Percentiles rank a stretch among this genome's conserved stretches.
These are phyloP conservation scores for Sigmodon hispidus DNA, from an alignment of 2,113 vertebrate genomes.

Conservation along the genomic window DNA sequence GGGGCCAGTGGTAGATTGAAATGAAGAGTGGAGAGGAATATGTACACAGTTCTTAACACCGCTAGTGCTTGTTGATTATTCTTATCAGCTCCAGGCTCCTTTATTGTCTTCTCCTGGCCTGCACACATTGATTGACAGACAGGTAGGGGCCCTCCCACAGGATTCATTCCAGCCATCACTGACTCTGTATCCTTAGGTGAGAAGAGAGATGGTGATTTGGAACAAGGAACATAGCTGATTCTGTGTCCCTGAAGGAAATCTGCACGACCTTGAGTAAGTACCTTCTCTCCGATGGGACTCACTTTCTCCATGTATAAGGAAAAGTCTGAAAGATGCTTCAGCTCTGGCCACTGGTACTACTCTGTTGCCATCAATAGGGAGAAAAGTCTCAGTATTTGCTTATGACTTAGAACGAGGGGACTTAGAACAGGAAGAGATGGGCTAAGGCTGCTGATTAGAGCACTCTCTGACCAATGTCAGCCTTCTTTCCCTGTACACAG, in stretches of 20 bases:
- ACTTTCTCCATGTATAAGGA: background rate
- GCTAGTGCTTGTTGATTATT: background rate
- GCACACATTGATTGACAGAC: background rate
- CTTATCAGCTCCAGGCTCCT: background rate
- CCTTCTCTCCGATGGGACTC: background rate
- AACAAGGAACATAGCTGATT: background rate
- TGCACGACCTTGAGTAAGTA: background rate
- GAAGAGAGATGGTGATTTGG: background rate
- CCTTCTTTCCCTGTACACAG: background rate
- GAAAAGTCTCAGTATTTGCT: background rate
- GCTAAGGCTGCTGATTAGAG: background rate
- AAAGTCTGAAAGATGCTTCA: background rate
- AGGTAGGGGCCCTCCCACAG: background rate
- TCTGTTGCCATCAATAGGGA: background rate
- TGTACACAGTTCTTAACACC: background rate
- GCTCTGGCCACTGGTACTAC: background rate
- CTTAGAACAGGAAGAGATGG: background rate
- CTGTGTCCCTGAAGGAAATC: background rate
- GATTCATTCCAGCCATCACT: no score
- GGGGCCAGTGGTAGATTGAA: background rate
- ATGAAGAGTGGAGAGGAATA: background rate
- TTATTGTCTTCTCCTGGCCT: background rate
- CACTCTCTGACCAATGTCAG: background rate
- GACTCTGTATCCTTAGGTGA: background rate
- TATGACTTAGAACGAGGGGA: background rate